Evolutionary conservation across 2,113 vertebrate genomes (phyloP).

Genomic region (Pelecanoides urinatrix): DNA sequence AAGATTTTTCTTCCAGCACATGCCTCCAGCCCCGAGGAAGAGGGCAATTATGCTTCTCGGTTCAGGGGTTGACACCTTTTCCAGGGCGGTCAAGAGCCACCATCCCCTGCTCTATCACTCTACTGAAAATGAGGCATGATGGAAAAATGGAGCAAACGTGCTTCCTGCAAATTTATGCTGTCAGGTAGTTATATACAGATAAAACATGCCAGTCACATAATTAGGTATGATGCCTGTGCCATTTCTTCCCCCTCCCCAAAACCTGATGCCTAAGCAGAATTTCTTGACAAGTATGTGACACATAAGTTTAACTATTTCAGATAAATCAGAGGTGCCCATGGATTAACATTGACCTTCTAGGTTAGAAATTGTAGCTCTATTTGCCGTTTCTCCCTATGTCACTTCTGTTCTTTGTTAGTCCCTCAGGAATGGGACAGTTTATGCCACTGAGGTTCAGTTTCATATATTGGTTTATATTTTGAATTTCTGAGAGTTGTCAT

Average conservation of each 20-base stretch:
- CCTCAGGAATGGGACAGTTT: neutral
- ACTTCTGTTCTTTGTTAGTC: neutral
- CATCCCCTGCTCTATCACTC: neutral
- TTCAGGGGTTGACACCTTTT: neutral
- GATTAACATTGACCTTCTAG: neutral
- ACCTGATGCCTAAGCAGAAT: neutral
- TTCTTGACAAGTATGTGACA: neutral
- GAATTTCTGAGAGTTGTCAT: neutral
- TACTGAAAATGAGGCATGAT: neutral
- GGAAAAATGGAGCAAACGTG: rapidly evolving
- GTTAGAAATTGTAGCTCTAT: neutral
- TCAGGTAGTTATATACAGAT: neutral
- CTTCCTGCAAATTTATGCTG: neutral
- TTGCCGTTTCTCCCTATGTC: neutral
- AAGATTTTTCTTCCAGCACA: conserved; percentile 41
- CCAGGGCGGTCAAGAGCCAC: neutral
- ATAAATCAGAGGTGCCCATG: neutral
- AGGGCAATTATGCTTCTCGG: neutral
- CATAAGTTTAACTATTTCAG: neutral
- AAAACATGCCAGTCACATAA: neutral
- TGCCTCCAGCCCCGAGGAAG: neutral
- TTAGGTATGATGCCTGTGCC: neutral
- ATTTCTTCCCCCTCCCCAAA: neutral
- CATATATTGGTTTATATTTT: neutral
- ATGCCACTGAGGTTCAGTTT: neutral